Base-by-base conservation (phyloP, 2,113 vertebrate species). In the Ardeotis arabs region DNA sequence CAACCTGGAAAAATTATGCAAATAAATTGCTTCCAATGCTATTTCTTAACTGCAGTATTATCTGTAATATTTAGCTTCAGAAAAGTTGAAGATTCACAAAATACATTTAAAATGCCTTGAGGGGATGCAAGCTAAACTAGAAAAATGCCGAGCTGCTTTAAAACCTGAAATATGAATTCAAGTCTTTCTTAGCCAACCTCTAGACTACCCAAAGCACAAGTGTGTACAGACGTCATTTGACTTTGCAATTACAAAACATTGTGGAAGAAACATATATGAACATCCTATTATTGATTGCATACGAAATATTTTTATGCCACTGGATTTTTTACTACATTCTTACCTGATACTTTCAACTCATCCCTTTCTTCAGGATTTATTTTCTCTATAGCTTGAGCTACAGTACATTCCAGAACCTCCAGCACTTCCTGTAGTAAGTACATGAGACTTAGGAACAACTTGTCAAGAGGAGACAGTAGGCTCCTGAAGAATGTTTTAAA, bases 291-390 rank as follows among this genome's bases (percentile, higher is more conserved):
- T 64, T 41, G 29, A 90, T 31, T 77, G 7, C 16, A 22, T 29
- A 60, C 4, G 12, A 81, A 89, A 59, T 9, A 25, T 55, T 69
- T 66, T 39, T 22, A 47, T 47, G 18, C 16, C 39, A 82, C 14
- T 16, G 4, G 18, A 72, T 63, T 81, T 80, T 79, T 90, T 2
- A 53, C 24, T 53, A 6, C 1, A 1, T 69, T 91, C 98, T 98
- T 97, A 99, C 99, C 99, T 95, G 99, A 99, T 78, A 99, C 99
- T 96, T 99, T 99, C 94, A 99, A 97, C 94, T 99, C 99, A 95
- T 99, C 99, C 93, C 99, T 98, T 97, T 99, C 99, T 94, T 99
- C 99, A 24, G 99, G 98, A 90, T 98, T 99, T 97, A 99, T 99
- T 47, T 98, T 98, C 87, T 99, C 99, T 74, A 99, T 83, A 49